Percentiles rank a stretch among this genome's conserved stretches.
Evolutionary conservation across 2,888 invertebrate genomes (phyloP).

Genomic region (Stenichneumon culpator): DNA sequence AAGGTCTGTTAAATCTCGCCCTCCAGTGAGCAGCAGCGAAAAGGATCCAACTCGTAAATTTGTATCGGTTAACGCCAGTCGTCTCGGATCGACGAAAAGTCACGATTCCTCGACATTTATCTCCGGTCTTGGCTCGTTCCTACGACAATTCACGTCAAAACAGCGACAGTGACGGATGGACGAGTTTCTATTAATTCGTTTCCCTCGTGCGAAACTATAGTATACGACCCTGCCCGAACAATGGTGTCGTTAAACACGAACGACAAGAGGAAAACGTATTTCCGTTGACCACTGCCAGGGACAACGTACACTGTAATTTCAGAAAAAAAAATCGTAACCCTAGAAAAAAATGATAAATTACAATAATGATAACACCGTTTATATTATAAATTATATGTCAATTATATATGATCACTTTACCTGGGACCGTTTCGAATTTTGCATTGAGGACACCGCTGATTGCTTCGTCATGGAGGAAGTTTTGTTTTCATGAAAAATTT

Average conservation of each 20-base stretch:
- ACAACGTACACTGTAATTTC: background rate
- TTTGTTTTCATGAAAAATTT: too few relatives aligned
- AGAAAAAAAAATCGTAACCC: background rate
- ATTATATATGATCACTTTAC: too few relatives aligned
- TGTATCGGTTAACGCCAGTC: background rate
- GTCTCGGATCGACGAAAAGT: conserved; percentile 22
- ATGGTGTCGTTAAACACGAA: conserved; percentile 18
- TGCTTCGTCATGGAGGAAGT: background rate
- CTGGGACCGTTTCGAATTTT: background rate
- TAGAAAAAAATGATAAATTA: background rate
- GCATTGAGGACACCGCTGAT: background rate
- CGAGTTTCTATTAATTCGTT: conserved; percentile 37
- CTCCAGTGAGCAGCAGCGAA: conserved; percentile 17
- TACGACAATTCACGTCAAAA: conserved; percentile 55
- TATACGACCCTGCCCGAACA: background rate
- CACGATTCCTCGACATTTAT: conserved; percentile 53
- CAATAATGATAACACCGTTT: background rate
- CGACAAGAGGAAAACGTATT: conserved; percentile 22
- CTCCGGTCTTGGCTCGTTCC: conserved; percentile 37
- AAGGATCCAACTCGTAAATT: conserved; percentile 34
- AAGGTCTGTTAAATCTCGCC: background rate
- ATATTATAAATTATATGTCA: background rate
- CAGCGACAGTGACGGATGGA: conserved; percentile 35
- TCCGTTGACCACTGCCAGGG: background rate
- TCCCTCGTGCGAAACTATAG: conserved; percentile 22